phyloP scores from a whole-genome alignment of 2,797 vertebrate species.

The Lutra lutra region DNA sequence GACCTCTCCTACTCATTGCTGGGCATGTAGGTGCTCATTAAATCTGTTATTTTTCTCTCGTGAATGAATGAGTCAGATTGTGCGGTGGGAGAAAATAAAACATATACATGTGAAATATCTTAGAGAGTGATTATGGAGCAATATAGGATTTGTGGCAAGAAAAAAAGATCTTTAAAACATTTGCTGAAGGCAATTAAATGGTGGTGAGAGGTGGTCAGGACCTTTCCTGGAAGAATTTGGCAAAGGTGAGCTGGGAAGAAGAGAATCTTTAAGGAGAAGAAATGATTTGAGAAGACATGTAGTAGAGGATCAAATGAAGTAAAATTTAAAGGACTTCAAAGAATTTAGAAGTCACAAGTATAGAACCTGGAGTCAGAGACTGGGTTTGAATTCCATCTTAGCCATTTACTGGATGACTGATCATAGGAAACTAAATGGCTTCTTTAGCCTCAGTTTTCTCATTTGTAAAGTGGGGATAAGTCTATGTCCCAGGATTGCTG shows the following conservation, averaged over 20 bases:
- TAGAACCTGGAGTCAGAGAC: background rate
- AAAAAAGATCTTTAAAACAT: slow-evolving; percentile 23
- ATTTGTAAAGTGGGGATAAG: background rate
- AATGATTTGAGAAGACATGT: background rate
- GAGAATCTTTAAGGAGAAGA: slow-evolving; percentile 1
- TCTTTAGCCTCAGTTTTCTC: background rate
- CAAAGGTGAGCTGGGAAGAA: background rate
- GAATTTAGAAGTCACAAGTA: background rate
- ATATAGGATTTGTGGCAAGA: background rate
- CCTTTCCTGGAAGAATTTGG: slow-evolving; percentile 17
- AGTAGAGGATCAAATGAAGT: background rate
- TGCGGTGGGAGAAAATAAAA: background rate
- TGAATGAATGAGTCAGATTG: background rate
- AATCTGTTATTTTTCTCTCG: background rate
- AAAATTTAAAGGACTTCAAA: background rate
- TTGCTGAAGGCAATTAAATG: background rate
- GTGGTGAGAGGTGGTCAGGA: background rate
- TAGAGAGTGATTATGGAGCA: background rate
- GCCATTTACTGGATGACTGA: background rate
- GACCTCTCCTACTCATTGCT: background rate
- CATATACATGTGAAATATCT: background rate
- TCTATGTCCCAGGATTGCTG: background rate
- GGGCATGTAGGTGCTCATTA: background rate
- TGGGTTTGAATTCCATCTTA: background rate
- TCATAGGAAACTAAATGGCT: background rate